phyloP scores from a whole-genome alignment of 2,888 invertebrate genomes.

The Melikaiella ostensackeni region DNA sequence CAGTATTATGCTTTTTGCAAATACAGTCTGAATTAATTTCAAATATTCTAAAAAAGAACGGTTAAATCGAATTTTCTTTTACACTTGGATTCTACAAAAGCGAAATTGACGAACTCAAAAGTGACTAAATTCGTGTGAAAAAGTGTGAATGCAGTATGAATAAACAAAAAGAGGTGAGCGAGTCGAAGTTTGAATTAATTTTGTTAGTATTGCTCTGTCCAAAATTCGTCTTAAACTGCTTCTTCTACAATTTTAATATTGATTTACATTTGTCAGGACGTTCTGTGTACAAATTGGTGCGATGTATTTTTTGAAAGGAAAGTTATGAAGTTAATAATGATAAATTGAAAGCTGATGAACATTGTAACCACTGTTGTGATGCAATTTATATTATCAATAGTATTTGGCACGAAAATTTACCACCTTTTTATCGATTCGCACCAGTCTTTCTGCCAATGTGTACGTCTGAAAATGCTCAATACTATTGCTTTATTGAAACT shows the following conservation, averaged over 20 bases:
- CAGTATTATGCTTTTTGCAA: constrained; percentile 15
- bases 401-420: constrained; percentile 3
- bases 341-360: constrained; percentile 18
- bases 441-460: constrained; percentile 19
- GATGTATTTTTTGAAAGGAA: constrained; percentile 13
- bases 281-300: not conserved
- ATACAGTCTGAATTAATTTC: constrained; percentile 7
- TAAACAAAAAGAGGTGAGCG: not conserved
- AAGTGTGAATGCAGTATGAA: constrained; percentile 21
- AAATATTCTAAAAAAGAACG: not conserved
- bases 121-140: constrained; percentile 14
- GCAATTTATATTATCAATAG: not conserved
- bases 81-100: not conserved
- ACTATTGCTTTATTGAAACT: constrained; percentile 5
- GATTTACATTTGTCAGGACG: constrained; percentile 45
- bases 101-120: constrained; percentile 6
- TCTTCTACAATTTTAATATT: constrained; percentile 39
- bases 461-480: constrained; percentile 39
- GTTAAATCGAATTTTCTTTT: constrained; percentile 6
- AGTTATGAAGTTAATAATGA: not conserved
- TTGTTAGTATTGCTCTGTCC: not conserved
- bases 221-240: not conserved
- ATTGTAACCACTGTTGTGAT: constrained; percentile 4
- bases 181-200: constrained; percentile 52
- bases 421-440: constrained; percentile 14